A percentile compares a stretch with the other conserved stretches of the same genome.
phyloP scores from a whole-genome alignment of 2,797 vertebrate species.

The Galaxias olidus region DNA sequence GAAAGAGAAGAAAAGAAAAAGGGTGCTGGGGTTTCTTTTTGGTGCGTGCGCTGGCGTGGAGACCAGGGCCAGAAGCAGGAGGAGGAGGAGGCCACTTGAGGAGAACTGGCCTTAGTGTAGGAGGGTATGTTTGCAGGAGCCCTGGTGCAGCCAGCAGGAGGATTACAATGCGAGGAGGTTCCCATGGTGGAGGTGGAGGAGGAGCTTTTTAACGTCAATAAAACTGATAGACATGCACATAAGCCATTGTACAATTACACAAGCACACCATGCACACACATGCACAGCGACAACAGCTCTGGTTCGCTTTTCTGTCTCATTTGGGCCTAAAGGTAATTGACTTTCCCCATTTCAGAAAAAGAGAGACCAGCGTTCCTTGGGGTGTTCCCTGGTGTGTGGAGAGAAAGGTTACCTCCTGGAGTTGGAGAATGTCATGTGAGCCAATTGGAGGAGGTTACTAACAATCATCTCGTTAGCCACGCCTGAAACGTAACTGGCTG shows the following conservation, averaged over 20 bases:
- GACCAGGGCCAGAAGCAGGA: constrained; percentile 50
- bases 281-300: background rate
- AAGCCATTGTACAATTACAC: too few relatives aligned
- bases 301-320: too few relatives aligned
- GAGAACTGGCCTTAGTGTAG: constrained; percentile 65
- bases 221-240: too few relatives aligned
- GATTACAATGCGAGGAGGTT: constrained; percentile 55
- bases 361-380: too few relatives aligned
- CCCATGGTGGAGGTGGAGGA: constrained; percentile 66
- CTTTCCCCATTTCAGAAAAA: too few relatives aligned
- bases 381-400: too few relatives aligned
- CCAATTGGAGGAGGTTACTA: too few relatives aligned
- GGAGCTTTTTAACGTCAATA: constrained; percentile 50
- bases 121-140: constrained; percentile 75
- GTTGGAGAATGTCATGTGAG: too few relatives aligned
- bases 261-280: background rate
- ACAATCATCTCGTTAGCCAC: too few relatives aligned
- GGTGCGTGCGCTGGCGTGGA: constrained; percentile 43
- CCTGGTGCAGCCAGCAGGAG: constrained; percentile 27
- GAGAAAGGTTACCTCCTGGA: too few relatives aligned
- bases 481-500: too few relatives aligned
- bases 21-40: constrained; percentile 30
- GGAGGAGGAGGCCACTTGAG: constrained; percentile 52
- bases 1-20: constrained; percentile 5
- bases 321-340: too few relatives aligned